These are phyloP conservation scores for Nicator chloris DNA, from an alignment of 2,113 vertebrate species.

Conservation along the genomic window DNA sequence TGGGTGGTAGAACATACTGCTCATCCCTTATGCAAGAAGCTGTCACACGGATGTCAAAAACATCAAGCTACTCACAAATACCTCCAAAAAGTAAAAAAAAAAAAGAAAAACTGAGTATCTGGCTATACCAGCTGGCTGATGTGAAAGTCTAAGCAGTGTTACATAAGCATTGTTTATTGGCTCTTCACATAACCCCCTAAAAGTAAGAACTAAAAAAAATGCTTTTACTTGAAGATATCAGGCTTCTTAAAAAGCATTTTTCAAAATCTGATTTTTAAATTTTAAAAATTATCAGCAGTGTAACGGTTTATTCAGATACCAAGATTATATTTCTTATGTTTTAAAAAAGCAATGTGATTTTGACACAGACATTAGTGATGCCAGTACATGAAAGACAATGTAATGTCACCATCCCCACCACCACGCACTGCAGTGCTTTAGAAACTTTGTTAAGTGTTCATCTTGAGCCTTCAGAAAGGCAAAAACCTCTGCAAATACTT, in stretches of 20 bases:
- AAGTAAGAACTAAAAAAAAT: neutral
- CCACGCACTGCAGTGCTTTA: neutral
- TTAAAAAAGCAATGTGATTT: neutral
- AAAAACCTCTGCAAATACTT: neutral
- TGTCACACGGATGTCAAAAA: constrained; percentile 87
- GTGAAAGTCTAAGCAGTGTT: neutral
- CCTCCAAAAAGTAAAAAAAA: constrained; percentile 68
- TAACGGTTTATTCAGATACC: neutral
- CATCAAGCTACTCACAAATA: constrained; percentile 86
- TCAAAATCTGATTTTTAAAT: neutral
- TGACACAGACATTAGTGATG: neutral
- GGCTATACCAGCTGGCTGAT: constrained; percentile 67
- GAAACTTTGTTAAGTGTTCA: neutral
- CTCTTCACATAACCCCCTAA: neutral
- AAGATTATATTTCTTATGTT: neutral
- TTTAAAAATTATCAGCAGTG: neutral
- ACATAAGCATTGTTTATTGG: neutral
- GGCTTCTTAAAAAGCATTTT: neutral
- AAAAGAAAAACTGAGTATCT: neutral
- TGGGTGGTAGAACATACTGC: constrained; percentile 70
- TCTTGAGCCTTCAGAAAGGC: neutral
- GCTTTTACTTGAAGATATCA: neutral
- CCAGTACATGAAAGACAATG: neutral
- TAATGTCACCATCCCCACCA: neutral
- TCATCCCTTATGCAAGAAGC: constrained; percentile 74